phyloP scores from a whole-genome alignment of 2,888 invertebrate species.

The Podabrus alpinus region DNA sequence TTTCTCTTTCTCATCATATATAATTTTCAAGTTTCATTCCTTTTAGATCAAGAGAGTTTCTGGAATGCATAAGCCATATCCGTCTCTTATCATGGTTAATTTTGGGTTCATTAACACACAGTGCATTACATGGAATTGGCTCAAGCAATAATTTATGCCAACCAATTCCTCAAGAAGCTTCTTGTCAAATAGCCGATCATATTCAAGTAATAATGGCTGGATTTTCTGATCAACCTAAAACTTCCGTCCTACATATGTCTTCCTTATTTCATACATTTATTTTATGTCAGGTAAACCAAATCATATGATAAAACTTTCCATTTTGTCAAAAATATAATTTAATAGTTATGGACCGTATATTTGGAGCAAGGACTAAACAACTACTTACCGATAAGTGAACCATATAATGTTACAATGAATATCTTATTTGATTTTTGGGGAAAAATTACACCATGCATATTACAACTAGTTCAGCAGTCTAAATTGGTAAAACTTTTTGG shows the following conservation, averaged over 20 bases:
- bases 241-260: constrained; percentile 92
- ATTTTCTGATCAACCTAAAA: constrained; percentile 94
- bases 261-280: constrained; percentile 97
- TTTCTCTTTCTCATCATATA: neutral
- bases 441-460: constrained; percentile 92
- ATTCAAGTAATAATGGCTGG: constrained; percentile 95
- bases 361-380: constrained; percentile 83
- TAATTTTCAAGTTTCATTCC: neutral
- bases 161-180: constrained; percentile 94
- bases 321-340: constrained; percentile 30
- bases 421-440: constrained; percentile 98
- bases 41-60: constrained; percentile 85
- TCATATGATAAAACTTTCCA: neutral
- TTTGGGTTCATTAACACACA: constrained; percentile 91
- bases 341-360: constrained; percentile 95
- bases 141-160: constrained; percentile 62
- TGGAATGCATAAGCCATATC: constrained; percentile 94
- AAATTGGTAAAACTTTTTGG: constrained; percentile 72
- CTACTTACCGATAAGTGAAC: constrained; percentile 70
- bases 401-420: constrained; percentile 74
- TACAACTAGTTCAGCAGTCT: constrained; percentile 89
- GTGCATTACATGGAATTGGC: constrained; percentile 66
- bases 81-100: constrained; percentile 94
- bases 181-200: constrained; percentile 96
- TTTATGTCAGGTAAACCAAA: constrained; percentile 79